Evolutionary conservation across 2,888 invertebrate genomes (phyloP).

Genomic region (Ceramica pisi): DNA sequence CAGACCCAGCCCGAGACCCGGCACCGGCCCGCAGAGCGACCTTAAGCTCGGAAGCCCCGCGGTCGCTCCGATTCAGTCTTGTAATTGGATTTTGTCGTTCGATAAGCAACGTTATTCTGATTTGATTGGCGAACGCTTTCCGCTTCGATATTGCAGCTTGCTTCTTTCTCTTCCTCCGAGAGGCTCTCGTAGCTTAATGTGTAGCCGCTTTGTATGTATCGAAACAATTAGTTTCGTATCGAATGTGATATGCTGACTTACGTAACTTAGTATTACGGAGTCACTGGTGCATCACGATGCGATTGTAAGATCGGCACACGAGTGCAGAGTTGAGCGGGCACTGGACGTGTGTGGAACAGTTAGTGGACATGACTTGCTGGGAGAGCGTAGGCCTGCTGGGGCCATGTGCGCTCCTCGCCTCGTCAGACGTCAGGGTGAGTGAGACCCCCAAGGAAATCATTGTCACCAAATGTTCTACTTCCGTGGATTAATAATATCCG

Average conservation of each 20-base stretch:
- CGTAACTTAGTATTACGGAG: constrained; percentile 81
- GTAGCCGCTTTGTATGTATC: constrained; percentile 84
- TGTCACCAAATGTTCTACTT: constrained; percentile 47
- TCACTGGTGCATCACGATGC: constrained; percentile 82
- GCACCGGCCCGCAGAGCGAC: constrained; percentile 84
- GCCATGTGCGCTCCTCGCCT: constrained; percentile 88
- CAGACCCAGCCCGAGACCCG: constrained; percentile 79
- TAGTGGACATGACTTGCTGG: constrained; percentile 89
- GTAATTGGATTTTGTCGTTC: constrained; percentile 90
- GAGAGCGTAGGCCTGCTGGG: constrained; percentile 89
- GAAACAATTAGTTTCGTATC: constrained; percentile 72
- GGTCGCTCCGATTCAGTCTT: constrained; percentile 89
- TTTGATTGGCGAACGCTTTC: constrained; percentile 88
- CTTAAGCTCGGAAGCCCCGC: constrained; percentile 86
- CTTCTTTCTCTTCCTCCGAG: constrained; percentile 81
- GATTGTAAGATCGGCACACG: constrained; percentile 77
- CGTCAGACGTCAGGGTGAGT: constrained; percentile 89
- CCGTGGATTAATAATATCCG: constrained; percentile 46
- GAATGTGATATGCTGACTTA: constrained; percentile 77
- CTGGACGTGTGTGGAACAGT: constrained; percentile 64
- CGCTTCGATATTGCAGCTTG: constrained; percentile 88
- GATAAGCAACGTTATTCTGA: constrained; percentile 86
- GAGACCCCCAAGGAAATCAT: constrained; percentile 61
- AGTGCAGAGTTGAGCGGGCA: constrained; percentile 70
- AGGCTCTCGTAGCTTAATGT: constrained; percentile 80